Base-by-base conservation (phyloP, 2,888 invertebrate species). In the Galeopsomyia nigrocyanea region DNA sequence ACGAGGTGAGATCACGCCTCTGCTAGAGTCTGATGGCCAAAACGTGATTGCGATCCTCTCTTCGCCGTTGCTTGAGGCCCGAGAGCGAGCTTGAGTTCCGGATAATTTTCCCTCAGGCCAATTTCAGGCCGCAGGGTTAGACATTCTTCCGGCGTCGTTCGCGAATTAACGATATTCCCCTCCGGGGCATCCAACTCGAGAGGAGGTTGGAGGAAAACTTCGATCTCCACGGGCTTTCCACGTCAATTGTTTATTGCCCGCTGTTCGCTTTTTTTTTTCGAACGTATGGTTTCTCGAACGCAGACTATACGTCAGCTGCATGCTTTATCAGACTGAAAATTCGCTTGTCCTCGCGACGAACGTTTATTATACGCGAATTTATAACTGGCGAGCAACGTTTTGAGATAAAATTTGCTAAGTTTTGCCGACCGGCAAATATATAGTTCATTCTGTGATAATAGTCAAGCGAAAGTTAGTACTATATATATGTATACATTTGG, bases 1-100 rank as follows among this genome's bases (percentile, higher is more conserved):
- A 66, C 61, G 73, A 70, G 68, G 64, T 68, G 73, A 75, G 68
- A 75, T 75, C 68, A 74, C 74, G 66, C 65, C 66, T 68, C 53
- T 51, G 55, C 57, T 39, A 10, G 66, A 74, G 55, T 75, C 63
- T 68, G 74, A 74, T 74, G 71, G 68, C 55, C 66, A 21, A 63
- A 67, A 74, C 74, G 74, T 75, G 74, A 68, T 66, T 70, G 65
- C 71, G 66, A 67, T 50, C 47, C 53, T 39, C 21, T 46, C 46
- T 14, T 5, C 58, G 63, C 53, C 10, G 19, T 17, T 19, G 17
- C 51, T 51, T 51, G 10, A 51, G 17, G 17, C 51, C 17, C 51
- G 13, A 16, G n/a, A n/a, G 10, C 17, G 10, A 51, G 56, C 60
- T 70, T 39, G 26, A 26, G 57, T 39, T 39, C 39, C 1, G 10